Percentiles rank a stretch among this genome's conserved stretches.
Conservation (phyloP, 2,888 invertebrate genomes). For the Leptinotarsa tumamoca region DNA sequence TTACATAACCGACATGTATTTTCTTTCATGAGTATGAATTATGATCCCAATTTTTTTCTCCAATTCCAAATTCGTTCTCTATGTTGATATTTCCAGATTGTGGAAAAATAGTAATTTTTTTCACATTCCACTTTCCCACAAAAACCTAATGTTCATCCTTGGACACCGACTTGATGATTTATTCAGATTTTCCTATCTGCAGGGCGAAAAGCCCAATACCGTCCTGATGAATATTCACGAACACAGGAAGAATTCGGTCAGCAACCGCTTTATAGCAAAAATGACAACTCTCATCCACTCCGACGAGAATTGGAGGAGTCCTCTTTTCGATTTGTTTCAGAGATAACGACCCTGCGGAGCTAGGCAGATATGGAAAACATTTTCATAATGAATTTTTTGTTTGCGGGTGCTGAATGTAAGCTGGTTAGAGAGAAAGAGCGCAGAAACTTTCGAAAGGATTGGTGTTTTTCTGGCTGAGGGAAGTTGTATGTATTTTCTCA, state of each 20-base stretch:
- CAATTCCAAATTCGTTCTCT: too few species aligned
- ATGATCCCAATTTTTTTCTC: too few species aligned
- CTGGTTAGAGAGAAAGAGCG: not conserved
- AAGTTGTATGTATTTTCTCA: not conserved
- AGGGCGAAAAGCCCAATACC: not conserved
- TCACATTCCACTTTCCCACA: too few species aligned
- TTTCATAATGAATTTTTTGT: slow-evolving; percentile 17
- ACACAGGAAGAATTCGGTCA: not conserved
- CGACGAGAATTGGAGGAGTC: slow-evolving; percentile 7
- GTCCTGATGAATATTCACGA: slow-evolving; percentile 16
- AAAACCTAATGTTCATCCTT: too few species aligned
- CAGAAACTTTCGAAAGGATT: slow-evolving; percentile 12
- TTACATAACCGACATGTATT: too few species aligned
- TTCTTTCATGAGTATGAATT: too few species aligned
- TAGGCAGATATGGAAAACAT: slow-evolving; percentile 14
- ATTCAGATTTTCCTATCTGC: too few species aligned
- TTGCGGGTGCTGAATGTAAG: not conserved
- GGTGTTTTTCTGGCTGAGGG: not conserved
- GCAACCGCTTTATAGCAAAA: slow-evolving; percentile 13
- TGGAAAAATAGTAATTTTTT: too few species aligned
- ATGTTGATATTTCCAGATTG: too few species aligned
- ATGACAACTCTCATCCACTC: slow-evolving; percentile 9
- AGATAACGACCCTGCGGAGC: slow-evolving; percentile 10
- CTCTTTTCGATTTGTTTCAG: slow-evolving; percentile 1
- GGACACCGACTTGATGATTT: too few species aligned